Percentiles rank a stretch among this genome's conserved stretches.
Conservation (phyloP, 2,113 vertebrate genomes). For the Corythornis cristatus region DNA sequence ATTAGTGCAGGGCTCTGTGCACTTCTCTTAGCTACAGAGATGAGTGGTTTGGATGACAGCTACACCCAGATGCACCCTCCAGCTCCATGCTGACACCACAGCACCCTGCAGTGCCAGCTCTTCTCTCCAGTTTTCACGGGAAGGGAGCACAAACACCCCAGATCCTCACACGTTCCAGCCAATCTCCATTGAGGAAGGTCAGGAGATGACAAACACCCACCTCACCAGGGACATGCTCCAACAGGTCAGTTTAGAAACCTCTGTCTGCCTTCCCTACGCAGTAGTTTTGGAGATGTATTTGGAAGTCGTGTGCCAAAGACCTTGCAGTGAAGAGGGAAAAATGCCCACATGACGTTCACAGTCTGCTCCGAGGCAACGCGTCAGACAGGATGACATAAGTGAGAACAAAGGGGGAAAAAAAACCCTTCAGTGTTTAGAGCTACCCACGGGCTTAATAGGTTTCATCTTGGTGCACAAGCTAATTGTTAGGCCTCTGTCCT, state of each 20-base stretch:
- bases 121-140: neutral
- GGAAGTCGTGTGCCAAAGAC: neutral
- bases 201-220: neutral
- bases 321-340: neutral
- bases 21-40: neutral
- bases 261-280: fast-evolving
- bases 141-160: neutral
- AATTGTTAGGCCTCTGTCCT: neutral
- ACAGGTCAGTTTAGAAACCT: neutral
- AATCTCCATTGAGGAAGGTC: neutral
- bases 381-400: neutral
- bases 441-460: neutral
- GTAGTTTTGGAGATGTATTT: neutral
- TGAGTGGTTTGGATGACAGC: neutral
- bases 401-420: neutral
- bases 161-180: neutral
- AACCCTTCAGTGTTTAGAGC: neutral
- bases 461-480: neutral
- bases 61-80: neutral
- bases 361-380: neutral
- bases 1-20: neutral
- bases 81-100: neutral
- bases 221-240: neutral
- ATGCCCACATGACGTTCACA: neutral
- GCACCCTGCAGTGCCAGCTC: fast-evolving